Conservation (phyloP, 1,140 invertebrate species). For the Pseudobourletiella spinata region DNA sequence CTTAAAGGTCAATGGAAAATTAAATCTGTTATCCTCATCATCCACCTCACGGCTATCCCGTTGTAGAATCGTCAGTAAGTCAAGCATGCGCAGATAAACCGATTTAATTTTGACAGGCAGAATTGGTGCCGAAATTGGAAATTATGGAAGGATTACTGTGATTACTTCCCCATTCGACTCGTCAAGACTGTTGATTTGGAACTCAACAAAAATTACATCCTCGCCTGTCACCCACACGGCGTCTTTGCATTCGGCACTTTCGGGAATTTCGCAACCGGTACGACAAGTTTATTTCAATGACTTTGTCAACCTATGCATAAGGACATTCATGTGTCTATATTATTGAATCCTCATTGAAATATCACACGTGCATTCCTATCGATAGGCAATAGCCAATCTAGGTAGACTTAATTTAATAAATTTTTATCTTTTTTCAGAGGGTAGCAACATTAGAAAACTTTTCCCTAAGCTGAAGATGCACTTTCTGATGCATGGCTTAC, state of each 20-base stretch:
- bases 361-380: background rate
- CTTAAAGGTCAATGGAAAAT: too few relatives aligned
- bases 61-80: too few relatives aligned
- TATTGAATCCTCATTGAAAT: too few relatives aligned
- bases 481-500: background rate
- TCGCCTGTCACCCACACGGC: slow-evolving; percentile 84
- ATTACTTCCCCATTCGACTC: slow-evolving; percentile 77
- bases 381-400: too few relatives aligned
- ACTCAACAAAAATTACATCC: slow-evolving; percentile 70
- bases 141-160: slow-evolving; percentile 62
- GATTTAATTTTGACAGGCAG: too few relatives aligned
- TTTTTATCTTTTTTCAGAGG: background rate
- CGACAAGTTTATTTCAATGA: background rate
- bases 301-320: background rate
- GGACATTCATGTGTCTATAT: background rate
- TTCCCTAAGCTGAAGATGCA: background rate
- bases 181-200: slow-evolving; percentile 72
- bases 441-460: background rate
- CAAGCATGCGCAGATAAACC: too few relatives aligned
- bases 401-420: too few relatives aligned
- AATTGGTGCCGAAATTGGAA: slow-evolving; percentile 56
- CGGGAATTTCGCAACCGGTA: slow-evolving; percentile 63
- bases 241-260: slow-evolving; percentile 67
- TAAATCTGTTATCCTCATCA: too few relatives aligned
- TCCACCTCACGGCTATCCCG: too few relatives aligned